A percentile compares a stretch with the other conserved stretches of the same genome.
These are phyloP conservation scores for Azemiops feae DNA, from an alignment of 2,113 vertebrate genomes.

Conservation along the genomic window DNA sequence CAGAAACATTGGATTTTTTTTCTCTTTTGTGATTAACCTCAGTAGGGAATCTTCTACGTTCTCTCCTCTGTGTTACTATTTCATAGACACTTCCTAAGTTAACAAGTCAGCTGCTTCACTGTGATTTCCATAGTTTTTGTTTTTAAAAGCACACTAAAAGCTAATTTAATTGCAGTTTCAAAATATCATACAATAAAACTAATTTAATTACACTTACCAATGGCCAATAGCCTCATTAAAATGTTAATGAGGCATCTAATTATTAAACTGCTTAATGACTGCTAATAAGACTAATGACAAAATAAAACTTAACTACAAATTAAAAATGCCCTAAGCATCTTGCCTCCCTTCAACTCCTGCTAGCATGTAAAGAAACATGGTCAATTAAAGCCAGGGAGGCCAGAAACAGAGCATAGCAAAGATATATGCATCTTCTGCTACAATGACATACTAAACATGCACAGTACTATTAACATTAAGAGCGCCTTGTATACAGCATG, in stretches of 20 bases:
- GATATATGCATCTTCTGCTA: neutral
- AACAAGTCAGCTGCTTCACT: constrained; percentile 64
- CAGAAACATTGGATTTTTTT: constrained; percentile 45
- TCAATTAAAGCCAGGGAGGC: neutral
- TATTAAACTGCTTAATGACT: constrained; percentile 82
- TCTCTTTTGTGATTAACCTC: constrained; percentile 52
- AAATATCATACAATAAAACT: constrained; percentile 77
- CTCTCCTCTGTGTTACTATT: constrained; percentile 49
- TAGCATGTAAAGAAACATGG: constrained; percentile 46
- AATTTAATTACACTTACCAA: constrained; percentile 82
- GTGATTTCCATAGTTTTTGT: constrained; percentile 67
- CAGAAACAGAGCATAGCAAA: neutral
- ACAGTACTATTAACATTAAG: neutral
- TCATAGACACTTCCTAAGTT: constrained; percentile 62
- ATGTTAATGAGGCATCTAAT: constrained; percentile 86
- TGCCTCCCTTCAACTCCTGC: constrained; percentile 13
- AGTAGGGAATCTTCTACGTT: constrained; percentile 52
- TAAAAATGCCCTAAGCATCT: constrained; percentile 64
- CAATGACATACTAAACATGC: neutral
- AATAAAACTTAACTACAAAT: constrained; percentile 79
- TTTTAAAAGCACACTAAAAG: constrained; percentile 73
- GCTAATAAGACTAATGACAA: constrained; percentile 79
- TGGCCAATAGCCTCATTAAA: constrained; percentile 81
- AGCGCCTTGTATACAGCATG: neutral
- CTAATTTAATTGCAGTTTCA: constrained; percentile 79